Evolutionary conservation across 2,797 vertebrate species (phyloP), one percentile per base, ranked within the genome.

Genomic region (Steatocranus sp.): DNA sequence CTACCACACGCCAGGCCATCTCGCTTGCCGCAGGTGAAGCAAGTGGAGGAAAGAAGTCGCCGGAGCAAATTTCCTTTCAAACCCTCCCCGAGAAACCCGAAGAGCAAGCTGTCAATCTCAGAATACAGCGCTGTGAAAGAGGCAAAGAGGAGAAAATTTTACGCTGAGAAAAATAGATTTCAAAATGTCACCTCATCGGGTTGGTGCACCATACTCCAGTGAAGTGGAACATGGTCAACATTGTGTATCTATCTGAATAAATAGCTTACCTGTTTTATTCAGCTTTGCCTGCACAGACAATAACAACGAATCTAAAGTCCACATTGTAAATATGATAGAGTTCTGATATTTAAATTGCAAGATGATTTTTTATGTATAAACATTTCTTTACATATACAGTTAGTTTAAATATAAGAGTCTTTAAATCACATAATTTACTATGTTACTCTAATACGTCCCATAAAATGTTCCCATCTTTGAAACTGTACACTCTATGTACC

Each of bases 81-180:
- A 93, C 83, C 82, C 87, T 86, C 81, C 49, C 85, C 88, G 61
- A 82, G 87, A 93, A 92, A 93, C 89, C 87, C 41, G 68, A 91
- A 91, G 93, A 95, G 94, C 89, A 66, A 91, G 90, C 93, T 95
- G 95, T 96, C 96, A 96, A 94, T 96, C 95, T 94, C 81, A 12
- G 84, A 74, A 86, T 89, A 78, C 90, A 86, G 81, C 27, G 87
- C 91, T 92, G 93, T 90, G 90, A 94, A 93, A 92, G 87, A 94
- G 91, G 95, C 92, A 87, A 88, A 87, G 75, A 83, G 73, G 83
- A 83, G 88, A 91, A 93, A 94, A 86, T 94, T 95, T 93, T 90
- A 91, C 84, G 83, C 83, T 88, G 85, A 87, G 92, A 92, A 89
- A 95, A 96, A 94, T 92, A 88, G 91, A 95, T 95, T 96, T 95